phyloP scores from a whole-genome alignment of 2,888 invertebrate genomes.

The Aphelenchoides bicaudatus region DNA sequence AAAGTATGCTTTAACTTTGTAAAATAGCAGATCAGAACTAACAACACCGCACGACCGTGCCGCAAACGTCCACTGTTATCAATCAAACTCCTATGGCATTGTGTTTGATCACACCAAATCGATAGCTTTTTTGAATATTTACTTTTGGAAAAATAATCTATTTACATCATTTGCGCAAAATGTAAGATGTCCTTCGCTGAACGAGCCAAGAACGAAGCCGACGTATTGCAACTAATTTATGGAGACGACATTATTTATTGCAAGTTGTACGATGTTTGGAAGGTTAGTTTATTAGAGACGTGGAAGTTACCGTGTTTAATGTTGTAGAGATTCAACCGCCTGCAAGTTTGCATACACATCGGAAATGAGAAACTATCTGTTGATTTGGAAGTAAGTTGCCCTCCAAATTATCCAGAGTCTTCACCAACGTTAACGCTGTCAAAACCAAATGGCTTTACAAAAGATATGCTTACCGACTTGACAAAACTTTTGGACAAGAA shows the following conservation, averaged over 20 bases:
- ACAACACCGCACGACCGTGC: too few species aligned
- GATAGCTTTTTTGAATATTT: too few species aligned
- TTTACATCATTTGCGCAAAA: too few species aligned
- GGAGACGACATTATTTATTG: slow-evolving; percentile 2
- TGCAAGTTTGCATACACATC: not conserved
- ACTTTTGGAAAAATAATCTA: too few species aligned
- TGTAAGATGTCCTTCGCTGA: too few species aligned
- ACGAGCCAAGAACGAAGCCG: slow-evolving; percentile 17
- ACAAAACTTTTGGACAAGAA: not conserved
- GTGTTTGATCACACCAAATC: too few species aligned
- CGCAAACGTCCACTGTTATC: too few species aligned
- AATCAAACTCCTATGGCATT: too few species aligned
- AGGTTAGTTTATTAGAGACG: not conserved
- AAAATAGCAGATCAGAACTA: too few species aligned
- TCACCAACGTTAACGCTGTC: not conserved
- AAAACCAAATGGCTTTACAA: slow-evolving; percentile 4
- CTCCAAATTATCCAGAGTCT: slow-evolving; percentile 12
- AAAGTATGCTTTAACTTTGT: too few species aligned
- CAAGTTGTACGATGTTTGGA: slow-evolving; percentile 9
- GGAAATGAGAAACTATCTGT: not conserved
- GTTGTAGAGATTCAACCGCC: slow-evolving; percentile 11
- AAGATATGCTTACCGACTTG: not conserved
- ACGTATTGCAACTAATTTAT: not conserved
- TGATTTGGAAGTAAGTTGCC: slow-evolving; percentile 13
- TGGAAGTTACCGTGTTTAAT: not conserved